These are phyloP conservation scores for Petrophora chlorosata DNA, from an alignment of 2,888 invertebrate species.

Conservation along the genomic window DNA sequence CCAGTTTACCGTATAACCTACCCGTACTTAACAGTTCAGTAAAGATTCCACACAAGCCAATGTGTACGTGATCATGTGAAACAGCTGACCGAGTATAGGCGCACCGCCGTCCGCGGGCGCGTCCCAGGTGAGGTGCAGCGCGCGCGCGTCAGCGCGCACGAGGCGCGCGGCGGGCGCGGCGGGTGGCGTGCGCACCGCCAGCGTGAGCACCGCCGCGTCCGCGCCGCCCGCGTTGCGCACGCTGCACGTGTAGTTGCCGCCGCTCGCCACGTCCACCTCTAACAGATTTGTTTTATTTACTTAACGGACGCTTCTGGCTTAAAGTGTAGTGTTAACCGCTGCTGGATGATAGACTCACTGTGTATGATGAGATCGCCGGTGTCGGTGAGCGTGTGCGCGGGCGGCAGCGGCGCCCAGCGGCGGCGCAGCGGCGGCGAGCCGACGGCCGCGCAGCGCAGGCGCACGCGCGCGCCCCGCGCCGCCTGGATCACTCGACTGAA, in stretches of 20 bases:
- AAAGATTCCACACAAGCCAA: too few relatives aligned
- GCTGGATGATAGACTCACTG: too few relatives aligned
- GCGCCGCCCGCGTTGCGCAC: slow-evolving; percentile 91
- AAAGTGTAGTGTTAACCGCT: too few relatives aligned
- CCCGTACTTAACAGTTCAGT: too few relatives aligned
- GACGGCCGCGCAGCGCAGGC: slow-evolving; percentile 86
- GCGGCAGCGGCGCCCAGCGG: slow-evolving; percentile 83
- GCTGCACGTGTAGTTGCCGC: slow-evolving; percentile 90
- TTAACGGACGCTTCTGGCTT: slow-evolving; percentile 41
- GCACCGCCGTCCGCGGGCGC: slow-evolving; percentile 64
- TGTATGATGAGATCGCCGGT: slow-evolving; percentile 86
- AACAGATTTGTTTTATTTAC: neutral
- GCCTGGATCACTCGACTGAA: slow-evolving; percentile 86
- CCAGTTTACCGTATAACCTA: slow-evolving; percentile 65
- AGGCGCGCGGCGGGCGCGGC: slow-evolving; percentile 86
- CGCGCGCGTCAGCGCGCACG: slow-evolving; percentile 76
- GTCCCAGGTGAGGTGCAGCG: slow-evolving; percentile 85
- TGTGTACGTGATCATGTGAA: too few relatives aligned
- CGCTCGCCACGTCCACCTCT: slow-evolving; percentile 86
- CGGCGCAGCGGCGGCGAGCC: slow-evolving; percentile 86
- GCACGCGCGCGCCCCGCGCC: slow-evolving; percentile 84
- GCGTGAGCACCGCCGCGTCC: slow-evolving; percentile 85
- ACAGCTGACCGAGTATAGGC: slow-evolving; percentile 50
- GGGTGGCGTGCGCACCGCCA: slow-evolving; percentile 61
- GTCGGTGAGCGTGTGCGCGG: slow-evolving; percentile 82